Evolutionary conservation across 2,888 invertebrate species (phyloP), one percentile per base, ranked within the genome.

Genomic region (Ernsta delagoae): DNA sequence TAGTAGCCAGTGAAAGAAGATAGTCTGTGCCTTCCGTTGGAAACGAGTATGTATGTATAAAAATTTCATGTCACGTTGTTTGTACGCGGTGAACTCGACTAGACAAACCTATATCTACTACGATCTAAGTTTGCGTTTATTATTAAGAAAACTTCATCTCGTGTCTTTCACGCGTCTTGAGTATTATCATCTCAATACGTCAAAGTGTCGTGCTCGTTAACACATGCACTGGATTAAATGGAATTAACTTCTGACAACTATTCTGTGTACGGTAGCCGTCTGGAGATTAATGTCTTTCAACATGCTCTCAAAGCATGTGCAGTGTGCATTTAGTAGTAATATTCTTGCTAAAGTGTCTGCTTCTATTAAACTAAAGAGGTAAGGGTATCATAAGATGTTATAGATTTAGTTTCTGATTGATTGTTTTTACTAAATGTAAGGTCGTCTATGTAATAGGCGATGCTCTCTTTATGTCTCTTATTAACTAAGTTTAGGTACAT

Each of bases 211-310:
- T 61, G 61, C 36, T n/a, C 24, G 45, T 24, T 45, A 39, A 67
- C 61, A 61, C 66, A 54, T 67, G 67, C 54, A 16, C 67, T 54
- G 56, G 67, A 61, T 67, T 67, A 67, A 56, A 45, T 61, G 56
- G 61, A 45, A 67, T 67, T 67, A 67, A 48, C 61, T 61, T 48
- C 61, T 24, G 45, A 61, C 61, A 61, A 48, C 56, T 36, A 43
- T 43, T 56, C n/a, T 36, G 31, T n/a, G 31, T 54, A 31, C 36
- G 16, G 65, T 48, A 60, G 54, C 34, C 9, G 11, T 34, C 45
- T 34, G 24, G 43, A 60, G 66, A 66, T 66, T 60, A 60, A 64
- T 64, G 43, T 57, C n/a, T 57, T 7, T 39, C 12, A 39, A 39
- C 39, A 24, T 24, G 16, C 24, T 16, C 12, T 50, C 50, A 16